phyloP scores from a whole-genome alignment of 1,140 invertebrate species.

The Bombus difficillimus region DNA sequence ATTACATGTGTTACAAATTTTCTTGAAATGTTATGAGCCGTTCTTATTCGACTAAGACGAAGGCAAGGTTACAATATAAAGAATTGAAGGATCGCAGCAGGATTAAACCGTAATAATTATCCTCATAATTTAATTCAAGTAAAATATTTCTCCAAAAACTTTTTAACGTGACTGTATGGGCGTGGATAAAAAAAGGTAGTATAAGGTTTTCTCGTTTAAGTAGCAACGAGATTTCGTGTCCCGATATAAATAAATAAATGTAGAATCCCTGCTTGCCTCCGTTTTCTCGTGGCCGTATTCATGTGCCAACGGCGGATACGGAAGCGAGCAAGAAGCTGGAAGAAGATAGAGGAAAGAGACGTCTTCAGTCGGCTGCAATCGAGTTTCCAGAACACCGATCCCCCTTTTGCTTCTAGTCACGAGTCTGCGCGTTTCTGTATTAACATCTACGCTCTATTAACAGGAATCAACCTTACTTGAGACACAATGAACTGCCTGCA shows the following conservation, averaged over 20 bases:
- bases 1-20: no score
- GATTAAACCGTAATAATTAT: no score
- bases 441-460: constrained; percentile 20
- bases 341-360: neutral
- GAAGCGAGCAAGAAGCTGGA: neutral
- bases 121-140: no score
- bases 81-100: no score
- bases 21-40: no score
- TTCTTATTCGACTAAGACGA: no score
- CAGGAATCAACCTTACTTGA: constrained; percentile 16
- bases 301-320: neutral
- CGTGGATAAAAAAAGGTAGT: neutral
- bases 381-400: constrained; percentile 47
- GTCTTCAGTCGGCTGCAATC: constrained; percentile 27
- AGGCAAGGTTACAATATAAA: no score
- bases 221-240: constrained; percentile 59
- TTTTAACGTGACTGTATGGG: neutral
- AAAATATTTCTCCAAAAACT: neutral
- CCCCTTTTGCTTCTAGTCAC: constrained; percentile 31
- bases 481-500: constrained; percentile 3
- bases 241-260: constrained; percentile 65
- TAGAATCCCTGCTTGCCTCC: constrained; percentile 14
- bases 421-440: neutral
- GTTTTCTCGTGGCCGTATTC: constrained; percentile 25
- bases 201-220: constrained; percentile 50